These are phyloP conservation scores for Eclectus roratus DNA, from an alignment of 2,113 vertebrate species.

Conservation along the genomic window DNA sequence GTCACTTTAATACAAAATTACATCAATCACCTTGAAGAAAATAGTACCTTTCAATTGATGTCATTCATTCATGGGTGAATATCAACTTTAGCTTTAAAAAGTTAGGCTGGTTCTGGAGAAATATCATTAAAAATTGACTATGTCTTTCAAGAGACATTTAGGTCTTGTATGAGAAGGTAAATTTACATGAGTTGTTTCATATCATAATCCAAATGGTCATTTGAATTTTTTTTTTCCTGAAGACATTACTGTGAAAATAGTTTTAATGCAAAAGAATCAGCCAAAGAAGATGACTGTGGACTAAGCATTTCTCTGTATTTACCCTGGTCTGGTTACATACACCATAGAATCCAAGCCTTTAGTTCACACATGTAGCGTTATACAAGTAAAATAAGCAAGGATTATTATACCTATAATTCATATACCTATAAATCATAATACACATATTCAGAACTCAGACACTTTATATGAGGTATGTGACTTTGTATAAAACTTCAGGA, in stretches of 20 bases:
- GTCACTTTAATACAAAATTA: slow-evolving; percentile 90
- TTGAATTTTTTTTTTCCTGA: not conserved
- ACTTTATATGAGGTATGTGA: not conserved
- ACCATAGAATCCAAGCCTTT: not conserved
- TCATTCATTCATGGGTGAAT: slow-evolving; percentile 12
- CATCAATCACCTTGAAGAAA: slow-evolving; percentile 88
- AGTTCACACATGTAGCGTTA: fast-evolving
- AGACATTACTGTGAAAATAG: not conserved
- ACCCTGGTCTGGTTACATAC: not conserved
- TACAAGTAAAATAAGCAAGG: not conserved
- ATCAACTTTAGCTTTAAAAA: slow-evolving; percentile 62
- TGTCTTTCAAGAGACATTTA: slow-evolving; percentile 60
- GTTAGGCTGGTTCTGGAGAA: slow-evolving; percentile 45
- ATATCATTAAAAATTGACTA: slow-evolving; percentile 72
- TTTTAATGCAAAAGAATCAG: not conserved
- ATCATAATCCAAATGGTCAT: not conserved
- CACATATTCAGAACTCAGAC: not conserved
- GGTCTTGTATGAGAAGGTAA: slow-evolving; percentile 15
- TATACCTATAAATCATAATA: not conserved
- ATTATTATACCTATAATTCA: not conserved
- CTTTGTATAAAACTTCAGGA: not conserved
- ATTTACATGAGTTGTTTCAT: slow-evolving; percentile 19
- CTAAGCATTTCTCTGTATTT: not conserved
- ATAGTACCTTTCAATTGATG: slow-evolving; percentile 70
- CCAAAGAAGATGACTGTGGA: not conserved